These are phyloP conservation scores for Drosophila paracracens DNA, from an alignment of 2,888 invertebrate species.

Conservation along the genomic window DNA sequence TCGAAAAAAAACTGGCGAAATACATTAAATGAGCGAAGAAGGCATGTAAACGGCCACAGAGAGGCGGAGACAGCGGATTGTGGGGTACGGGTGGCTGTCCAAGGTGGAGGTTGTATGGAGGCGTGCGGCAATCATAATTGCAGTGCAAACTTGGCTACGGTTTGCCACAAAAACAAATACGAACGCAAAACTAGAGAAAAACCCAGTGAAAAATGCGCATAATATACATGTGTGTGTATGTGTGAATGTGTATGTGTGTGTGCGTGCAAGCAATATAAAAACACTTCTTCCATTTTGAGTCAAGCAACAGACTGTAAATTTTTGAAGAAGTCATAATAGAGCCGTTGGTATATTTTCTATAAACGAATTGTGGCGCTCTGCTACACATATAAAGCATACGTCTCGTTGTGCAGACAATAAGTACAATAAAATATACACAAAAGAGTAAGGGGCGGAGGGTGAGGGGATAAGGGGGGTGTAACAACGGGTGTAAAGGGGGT, in stretches of 20 bases:
- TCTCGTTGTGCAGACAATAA: slow-evolving; percentile 64
- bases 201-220: slow-evolving; percentile 24
- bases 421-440: slow-evolving; percentile 12
- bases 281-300: slow-evolving; percentile 57
- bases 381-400: slow-evolving; percentile 62
- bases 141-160: slow-evolving; percentile 72
- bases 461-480: neutral
- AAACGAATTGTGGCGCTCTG: slow-evolving; percentile 70
- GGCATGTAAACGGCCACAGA: slow-evolving; percentile 76
- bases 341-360: slow-evolving; percentile 79
- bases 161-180: slow-evolving; percentile 63
- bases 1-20: slow-evolving; percentile 56
- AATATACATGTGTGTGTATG: slow-evolving; percentile 9
- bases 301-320: slow-evolving; percentile 80
- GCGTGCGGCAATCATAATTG: slow-evolving; percentile 73
- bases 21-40: slow-evolving; percentile 78
- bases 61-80: slow-evolving; percentile 17
- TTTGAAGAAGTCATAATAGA: slow-evolving; percentile 80
- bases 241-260: slow-evolving; percentile 11
- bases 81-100: neutral
- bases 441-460: neutral
- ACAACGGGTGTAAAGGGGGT: neutral
- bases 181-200: slow-evolving; percentile 35
- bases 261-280: slow-evolving; percentile 53
- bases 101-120: slow-evolving; percentile 6